Evolutionary conservation across 2,888 invertebrate species (phyloP), one percentile per base, ranked within the genome.

Genomic region (Tachina lurida): DNA sequence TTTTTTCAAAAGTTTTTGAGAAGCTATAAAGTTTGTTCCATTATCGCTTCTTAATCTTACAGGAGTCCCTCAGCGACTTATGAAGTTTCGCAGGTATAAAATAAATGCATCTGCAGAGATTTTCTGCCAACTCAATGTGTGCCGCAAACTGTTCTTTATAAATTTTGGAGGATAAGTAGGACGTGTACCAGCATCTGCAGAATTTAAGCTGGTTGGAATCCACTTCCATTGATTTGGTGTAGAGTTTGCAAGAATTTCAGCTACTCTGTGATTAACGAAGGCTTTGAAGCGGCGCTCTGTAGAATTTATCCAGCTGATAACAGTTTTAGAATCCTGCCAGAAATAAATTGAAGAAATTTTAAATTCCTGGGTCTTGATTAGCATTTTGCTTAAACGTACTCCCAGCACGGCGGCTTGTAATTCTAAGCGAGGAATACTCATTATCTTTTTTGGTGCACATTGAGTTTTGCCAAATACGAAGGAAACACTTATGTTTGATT

Each of bases 231-330:
- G 58, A 8, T 3, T 7, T n/a, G 56, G 45, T 0, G 10, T 19
- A 13, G 74, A 47, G 1, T 17, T 45, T 9, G 17, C 56, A 0
- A 85, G 43, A 19, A 84, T 84, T 75, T 84, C 84, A 1, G 87
- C 60, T 15, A 84, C 52, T 56, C 86, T 13, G 45, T 54, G 68
- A 15, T 56, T 73, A 1, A 83, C 79, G 41, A 78, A 82, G 43
- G 47, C 70, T 60, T 84, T 80, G 52, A 88, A 87, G 45, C 79
- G 77, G 62, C 89, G 80, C 1, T 84, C 68, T 15, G 86, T 85
- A n/a, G 88, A 88, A 54, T 83, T 68, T 47, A 89, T 76, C 89
- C 89, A 89, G 49, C 71, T 67, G 19, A 89, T 47, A 43, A 56
- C 70, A 8, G 56, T 58, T 71, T 41, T 8, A 19, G 83, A 84